These are phyloP conservation scores for Spinibarbus caldwelli DNA, from an alignment of 2,797 vertebrate genomes.

Conservation along the genomic window DNA sequence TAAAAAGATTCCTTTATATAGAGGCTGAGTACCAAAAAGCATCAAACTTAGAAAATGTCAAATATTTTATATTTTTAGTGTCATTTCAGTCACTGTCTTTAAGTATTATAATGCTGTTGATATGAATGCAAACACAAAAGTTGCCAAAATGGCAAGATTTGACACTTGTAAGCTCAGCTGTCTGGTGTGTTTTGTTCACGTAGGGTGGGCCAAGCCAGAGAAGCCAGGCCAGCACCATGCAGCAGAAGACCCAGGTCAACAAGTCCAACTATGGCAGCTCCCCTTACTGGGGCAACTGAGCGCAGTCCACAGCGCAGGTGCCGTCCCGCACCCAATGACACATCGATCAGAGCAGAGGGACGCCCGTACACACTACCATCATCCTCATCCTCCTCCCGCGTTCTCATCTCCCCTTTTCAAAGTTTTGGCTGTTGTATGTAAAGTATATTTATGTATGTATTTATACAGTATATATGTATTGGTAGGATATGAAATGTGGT, in stretches of 20 bases:
- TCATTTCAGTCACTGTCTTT: neutral
- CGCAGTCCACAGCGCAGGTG: slow-evolving; percentile 14
- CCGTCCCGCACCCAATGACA: slow-evolving; percentile 21
- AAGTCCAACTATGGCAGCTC: slow-evolving; percentile 93
- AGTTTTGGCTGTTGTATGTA: slow-evolving; percentile 96
- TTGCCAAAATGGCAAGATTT: neutral
- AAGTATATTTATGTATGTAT: slow-evolving; percentile 99
- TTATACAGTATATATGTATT: slow-evolving; percentile 97
- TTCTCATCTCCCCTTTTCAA: slow-evolving; percentile 88
- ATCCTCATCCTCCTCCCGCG: slow-evolving; percentile 75
- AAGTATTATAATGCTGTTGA: neutral
- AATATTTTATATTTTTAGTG: neutral
- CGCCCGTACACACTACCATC: slow-evolving; percentile 61
- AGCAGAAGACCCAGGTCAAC: slow-evolving; percentile 97
- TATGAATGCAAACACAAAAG: neutral
- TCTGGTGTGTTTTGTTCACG: slow-evolving; percentile 5
- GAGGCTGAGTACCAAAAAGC: neutral
- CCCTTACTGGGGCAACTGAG: slow-evolving; percentile 97
- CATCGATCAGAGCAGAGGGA: slow-evolving; percentile 75
- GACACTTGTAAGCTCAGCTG: neutral
- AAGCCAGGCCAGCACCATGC: slow-evolving; percentile 90
- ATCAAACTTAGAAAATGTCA: neutral
- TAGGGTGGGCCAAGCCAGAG: slow-evolving; percentile 91
- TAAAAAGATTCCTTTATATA: neutral
- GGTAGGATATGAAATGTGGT: slow-evolving; percentile 88